Percentiles rank a stretch among this genome's conserved stretches.
phyloP scores from a whole-genome alignment of 1,140 invertebrate species.

The Chironomus striatipennis region DNA sequence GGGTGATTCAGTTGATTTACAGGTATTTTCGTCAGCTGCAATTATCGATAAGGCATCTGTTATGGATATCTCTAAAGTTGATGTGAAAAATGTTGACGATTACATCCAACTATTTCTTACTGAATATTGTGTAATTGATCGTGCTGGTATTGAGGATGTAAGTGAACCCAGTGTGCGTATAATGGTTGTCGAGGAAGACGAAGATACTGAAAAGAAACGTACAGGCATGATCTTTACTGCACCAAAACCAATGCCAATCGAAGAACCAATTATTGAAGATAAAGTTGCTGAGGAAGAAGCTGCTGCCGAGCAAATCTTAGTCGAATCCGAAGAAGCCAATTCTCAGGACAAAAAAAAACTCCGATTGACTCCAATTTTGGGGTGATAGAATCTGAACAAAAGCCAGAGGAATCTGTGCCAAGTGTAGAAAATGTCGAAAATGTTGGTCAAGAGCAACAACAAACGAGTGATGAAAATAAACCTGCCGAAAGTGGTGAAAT shows the following conservation, averaged over 20 bases:
- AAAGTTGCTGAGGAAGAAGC: background rate
- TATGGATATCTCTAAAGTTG: conserved; percentile 38
- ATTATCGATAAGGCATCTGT: conserved; percentile 39
- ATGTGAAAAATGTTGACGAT: background rate
- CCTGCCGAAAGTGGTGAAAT: background rate
- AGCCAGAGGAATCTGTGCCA: background rate
- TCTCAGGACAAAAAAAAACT: conserved; percentile 23
- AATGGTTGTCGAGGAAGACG: background rate
- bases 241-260: background rate
- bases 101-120: conserved; percentile 10
- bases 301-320: background rate
- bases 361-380: background rate
- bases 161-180: conserved; percentile 8
- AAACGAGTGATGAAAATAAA: conserved; percentile 2
- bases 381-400: background rate
- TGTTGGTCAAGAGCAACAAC: conserved; percentile 15
- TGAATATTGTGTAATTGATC: conserved; percentile 23
- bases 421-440: background rate
- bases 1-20: conserved; percentile 35
- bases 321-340: background rate
- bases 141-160: background rate
- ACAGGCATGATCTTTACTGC: background rate
- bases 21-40: conserved; percentile 38
- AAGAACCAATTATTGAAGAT: background rate
- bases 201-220: background rate